phyloP scores from a whole-genome alignment of 2,888 invertebrate species.

The Drosophila lutescens region DNA sequence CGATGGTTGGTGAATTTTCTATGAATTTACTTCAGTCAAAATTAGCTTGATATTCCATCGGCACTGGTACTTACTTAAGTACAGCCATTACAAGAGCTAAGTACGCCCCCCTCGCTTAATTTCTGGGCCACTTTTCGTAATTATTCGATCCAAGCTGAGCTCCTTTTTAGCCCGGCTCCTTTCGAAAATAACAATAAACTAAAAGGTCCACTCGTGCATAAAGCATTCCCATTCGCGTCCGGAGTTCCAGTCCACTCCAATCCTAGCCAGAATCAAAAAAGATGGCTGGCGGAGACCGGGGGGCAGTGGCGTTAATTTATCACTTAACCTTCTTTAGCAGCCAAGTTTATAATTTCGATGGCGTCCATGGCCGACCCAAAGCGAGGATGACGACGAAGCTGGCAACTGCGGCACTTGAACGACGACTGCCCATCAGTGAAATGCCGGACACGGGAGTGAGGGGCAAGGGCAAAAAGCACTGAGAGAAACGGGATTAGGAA shows the following conservation, averaged over 20 bases:
- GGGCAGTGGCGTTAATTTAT: constrained; percentile 74
- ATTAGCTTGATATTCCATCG: neutral
- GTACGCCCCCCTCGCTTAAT: constrained; percentile 1
- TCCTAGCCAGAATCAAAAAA: constrained; percentile 31
- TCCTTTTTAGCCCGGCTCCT: constrained; percentile 42
- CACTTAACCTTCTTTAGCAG: constrained; percentile 78
- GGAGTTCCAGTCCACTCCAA: constrained; percentile 35
- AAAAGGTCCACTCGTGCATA: constrained; percentile 77
- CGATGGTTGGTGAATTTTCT: too few species aligned
- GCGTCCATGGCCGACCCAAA: constrained; percentile 39
- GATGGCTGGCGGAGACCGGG: constrained; percentile 24
- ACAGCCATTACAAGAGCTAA: neutral
- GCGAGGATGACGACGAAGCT: constrained; percentile 52
- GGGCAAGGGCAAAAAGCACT: neutral
- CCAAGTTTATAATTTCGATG: constrained; percentile 77
- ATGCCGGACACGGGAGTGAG: constrained; percentile 43
- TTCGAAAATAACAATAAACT: constrained; percentile 75
- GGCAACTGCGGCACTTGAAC: constrained; percentile 68
- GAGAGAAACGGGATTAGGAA: neutral
- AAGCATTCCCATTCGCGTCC: constrained; percentile 63
- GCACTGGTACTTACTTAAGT: neutral
- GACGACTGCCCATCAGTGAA: constrained; percentile 76
- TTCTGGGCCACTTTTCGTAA: constrained; percentile 42
- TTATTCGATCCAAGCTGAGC: constrained; percentile 47
- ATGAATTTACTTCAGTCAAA: neutral